A percentile compares a stretch with the other conserved stretches of the same genome.
Evolutionary conservation across 2,113 vertebrate species (phyloP).

Genomic region (Cranoglanis bouderius): DNA sequence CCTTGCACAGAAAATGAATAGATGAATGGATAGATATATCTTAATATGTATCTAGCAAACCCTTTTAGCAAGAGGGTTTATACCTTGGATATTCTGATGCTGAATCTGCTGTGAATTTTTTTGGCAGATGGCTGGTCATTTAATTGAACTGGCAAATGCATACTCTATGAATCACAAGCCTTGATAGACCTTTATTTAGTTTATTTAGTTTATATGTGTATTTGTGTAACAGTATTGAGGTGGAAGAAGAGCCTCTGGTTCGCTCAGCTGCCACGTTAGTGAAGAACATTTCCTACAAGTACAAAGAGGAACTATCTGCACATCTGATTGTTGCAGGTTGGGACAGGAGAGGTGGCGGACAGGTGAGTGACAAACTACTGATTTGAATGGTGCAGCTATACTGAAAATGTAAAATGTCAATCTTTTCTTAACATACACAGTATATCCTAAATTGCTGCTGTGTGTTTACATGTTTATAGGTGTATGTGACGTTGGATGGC

Average conservation of each 20-base stretch:
- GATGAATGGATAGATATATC: too few relatives aligned
- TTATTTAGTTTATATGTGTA: too few relatives aligned
- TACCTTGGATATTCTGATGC: not conserved
- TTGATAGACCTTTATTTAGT: not conserved
- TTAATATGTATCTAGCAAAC: too few relatives aligned
- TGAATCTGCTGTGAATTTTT: not conserved
- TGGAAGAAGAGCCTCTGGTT: slow-evolving; percentile 77
- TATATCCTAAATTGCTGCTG: not conserved
- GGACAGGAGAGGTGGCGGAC: slow-evolving; percentile 78
- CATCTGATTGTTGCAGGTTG: slow-evolving; percentile 87
- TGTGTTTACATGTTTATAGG: slow-evolving; percentile 63
- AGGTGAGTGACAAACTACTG: slow-evolving; percentile 68
- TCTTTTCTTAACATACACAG: not conserved
- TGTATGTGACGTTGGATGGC: slow-evolving; percentile 80
- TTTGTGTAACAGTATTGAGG: slow-evolving; percentile 70
- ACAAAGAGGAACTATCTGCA: slow-evolving; percentile 83
- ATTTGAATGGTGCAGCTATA: not conserved
- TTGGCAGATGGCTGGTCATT: not conserved
- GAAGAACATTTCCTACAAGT: slow-evolving; percentile 82
- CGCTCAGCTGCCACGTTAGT: slow-evolving; percentile 81
- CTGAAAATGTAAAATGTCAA: not conserved
- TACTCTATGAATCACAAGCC: not conserved
- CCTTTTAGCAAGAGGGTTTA: not conserved
- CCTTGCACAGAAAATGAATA: too few relatives aligned
- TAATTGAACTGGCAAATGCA: not conserved